Evolutionary conservation across 2,888 invertebrate species (phyloP).

Genomic region (Melanchra persicariae): DNA sequence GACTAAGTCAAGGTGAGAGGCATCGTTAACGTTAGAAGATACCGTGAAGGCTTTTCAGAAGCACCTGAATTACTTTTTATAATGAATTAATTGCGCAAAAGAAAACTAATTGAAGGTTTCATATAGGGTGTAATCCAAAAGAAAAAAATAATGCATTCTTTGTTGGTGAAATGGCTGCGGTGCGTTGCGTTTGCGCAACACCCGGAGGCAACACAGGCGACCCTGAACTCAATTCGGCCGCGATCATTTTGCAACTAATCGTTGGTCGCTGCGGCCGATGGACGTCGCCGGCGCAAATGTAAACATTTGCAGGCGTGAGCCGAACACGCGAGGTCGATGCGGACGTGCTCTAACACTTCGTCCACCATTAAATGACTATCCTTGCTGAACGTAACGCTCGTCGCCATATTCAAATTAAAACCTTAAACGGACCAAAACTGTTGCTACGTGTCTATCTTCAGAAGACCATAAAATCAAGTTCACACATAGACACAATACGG

Average conservation of each 20-base stretch:
- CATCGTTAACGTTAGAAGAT: conserved; percentile 1
- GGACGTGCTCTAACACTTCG: conserved; percentile 84
- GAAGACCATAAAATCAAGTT: conserved; percentile 16
- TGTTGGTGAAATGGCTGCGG: conserved; percentile 72
- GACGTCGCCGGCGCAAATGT: conserved; percentile 87
- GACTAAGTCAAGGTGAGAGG: conserved; percentile 6
- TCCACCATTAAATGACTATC: conserved; percentile 73
- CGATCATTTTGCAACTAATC: conserved; percentile 90
- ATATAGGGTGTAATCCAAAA: conserved; percentile 51
- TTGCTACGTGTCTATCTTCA: conserved; percentile 22
- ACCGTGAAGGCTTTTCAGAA: not conserved
- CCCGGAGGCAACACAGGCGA: conserved; percentile 88
- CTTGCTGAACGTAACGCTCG: conserved; percentile 67
- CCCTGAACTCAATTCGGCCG: conserved; percentile 89
- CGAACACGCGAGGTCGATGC: conserved; percentile 84
- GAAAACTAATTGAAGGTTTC: conserved; percentile 49
- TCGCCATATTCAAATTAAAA: conserved; percentile 60
- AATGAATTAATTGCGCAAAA: conserved; percentile 45
- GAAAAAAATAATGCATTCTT: conserved; percentile 67
- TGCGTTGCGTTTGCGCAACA: conserved; percentile 83
- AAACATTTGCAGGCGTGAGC: conserved; percentile 89
- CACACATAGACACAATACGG: conserved; percentile 2
- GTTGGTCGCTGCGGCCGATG: conserved; percentile 80
- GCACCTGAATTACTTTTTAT: conserved; percentile 4
- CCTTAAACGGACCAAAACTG: conserved; percentile 33